Conservation (phyloP, 2,888 invertebrate species). For the Limnephilus rhombicus region DNA sequence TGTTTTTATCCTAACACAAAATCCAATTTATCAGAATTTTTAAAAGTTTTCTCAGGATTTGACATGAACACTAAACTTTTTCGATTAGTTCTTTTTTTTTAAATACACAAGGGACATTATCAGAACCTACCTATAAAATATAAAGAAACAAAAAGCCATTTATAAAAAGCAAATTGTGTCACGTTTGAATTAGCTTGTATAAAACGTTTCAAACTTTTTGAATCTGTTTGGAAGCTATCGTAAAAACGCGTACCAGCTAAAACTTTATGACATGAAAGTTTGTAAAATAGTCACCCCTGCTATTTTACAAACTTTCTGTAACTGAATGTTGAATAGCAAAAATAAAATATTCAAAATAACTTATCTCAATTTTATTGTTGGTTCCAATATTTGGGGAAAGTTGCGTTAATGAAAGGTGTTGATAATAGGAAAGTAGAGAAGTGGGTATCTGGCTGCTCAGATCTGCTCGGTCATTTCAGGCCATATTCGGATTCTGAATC, state of each 20-base stretch:
- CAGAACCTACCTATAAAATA: background rate
- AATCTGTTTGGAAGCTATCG: background rate
- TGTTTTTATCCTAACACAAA: background rate
- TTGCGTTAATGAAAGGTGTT: too few relatives aligned
- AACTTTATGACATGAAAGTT: background rate
- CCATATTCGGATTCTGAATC: too few relatives aligned
- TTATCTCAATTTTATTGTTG: too few relatives aligned
- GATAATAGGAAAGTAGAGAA: too few relatives aligned
- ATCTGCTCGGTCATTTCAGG: too few relatives aligned
- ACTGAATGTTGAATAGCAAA: background rate
- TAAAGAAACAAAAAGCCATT: background rate
- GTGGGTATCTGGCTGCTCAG: too few relatives aligned
- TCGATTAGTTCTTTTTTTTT: background rate
- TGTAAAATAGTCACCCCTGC: background rate
- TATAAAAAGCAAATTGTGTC: background rate
- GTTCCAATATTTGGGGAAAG: too few relatives aligned
- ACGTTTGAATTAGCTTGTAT: background rate
- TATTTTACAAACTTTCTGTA: too few relatives aligned
- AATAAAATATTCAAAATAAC: background rate
- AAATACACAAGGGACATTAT: background rate
- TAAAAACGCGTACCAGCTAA: background rate
- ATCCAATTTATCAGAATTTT: background rate
- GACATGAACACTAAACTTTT: background rate
- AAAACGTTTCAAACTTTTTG: background rate
- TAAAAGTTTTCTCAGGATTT: background rate